Evolutionary conservation across 2,113 vertebrate species (phyloP).

Genomic region (Mesembrinibis cayennensis): DNA sequence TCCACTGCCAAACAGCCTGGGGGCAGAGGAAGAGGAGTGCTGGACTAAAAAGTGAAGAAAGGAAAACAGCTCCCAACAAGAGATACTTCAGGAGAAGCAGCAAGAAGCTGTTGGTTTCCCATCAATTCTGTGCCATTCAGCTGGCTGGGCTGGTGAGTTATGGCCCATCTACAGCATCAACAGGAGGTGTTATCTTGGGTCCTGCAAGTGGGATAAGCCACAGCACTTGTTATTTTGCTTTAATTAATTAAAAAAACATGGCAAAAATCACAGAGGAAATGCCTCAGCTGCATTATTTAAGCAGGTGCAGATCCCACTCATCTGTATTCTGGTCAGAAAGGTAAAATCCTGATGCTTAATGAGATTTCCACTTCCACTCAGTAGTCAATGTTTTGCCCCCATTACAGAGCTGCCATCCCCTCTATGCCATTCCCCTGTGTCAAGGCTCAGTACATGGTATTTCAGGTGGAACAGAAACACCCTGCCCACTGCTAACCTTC

Average conservation of each 20-base stretch:
- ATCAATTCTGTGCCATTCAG: background rate
- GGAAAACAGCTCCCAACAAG: background rate
- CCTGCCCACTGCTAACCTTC: constrained; percentile 38
- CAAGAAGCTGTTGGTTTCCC: background rate
- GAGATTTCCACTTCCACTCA: background rate
- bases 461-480: background rate
- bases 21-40: background rate
- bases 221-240: background rate
- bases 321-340: background rate
- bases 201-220: background rate
- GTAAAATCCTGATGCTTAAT: background rate
- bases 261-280: background rate
- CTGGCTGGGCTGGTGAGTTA: background rate
- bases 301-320: background rate
- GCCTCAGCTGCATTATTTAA: background rate
- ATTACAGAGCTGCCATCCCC: background rate
- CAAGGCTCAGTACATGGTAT: rapidly evolving
- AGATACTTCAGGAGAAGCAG: rapidly evolving
- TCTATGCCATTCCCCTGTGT: no score
- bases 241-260: background rate
- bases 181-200: background rate
- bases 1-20: constrained; percentile 75
- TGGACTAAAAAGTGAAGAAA: background rate
- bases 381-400: background rate
- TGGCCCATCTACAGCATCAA: background rate